A percentile compares a stretch with the other conserved stretches of the same genome.
These are phyloP conservation scores for Ophioninae sp. DNA, from an alignment of 2,888 invertebrate genomes.

Conservation along the genomic window DNA sequence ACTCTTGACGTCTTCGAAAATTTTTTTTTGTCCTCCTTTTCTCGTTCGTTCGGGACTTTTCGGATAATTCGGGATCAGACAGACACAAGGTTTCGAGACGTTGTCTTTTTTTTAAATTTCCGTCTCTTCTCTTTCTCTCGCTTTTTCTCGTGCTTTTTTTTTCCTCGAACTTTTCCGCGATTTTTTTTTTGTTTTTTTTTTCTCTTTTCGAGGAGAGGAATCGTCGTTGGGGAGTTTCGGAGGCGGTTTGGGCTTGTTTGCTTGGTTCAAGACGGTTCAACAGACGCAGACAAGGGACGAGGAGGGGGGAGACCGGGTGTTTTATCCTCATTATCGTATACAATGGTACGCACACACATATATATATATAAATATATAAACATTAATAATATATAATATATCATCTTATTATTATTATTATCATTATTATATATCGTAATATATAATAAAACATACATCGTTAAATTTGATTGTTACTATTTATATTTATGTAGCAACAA, in stretches of 20 bases:
- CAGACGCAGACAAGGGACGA: slow-evolving; percentile 81
- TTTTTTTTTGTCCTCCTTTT: slow-evolving; percentile 38
- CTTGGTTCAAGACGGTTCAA: slow-evolving; percentile 77
- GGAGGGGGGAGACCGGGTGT: slow-evolving; percentile 72
- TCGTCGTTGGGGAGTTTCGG: slow-evolving; percentile 49
- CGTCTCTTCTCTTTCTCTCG: no score
- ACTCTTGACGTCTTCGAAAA: neutral
- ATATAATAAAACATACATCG: no score
- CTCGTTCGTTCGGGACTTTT: slow-evolving; percentile 40
- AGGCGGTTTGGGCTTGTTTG: slow-evolving; percentile 67
- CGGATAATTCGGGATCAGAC: slow-evolving; percentile 65
- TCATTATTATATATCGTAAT: no score
- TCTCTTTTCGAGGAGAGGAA: slow-evolving; percentile 42
- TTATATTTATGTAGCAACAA: no score
- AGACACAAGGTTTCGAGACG: slow-evolving; percentile 67
- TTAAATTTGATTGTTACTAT: no score
- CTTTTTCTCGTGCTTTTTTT: no score
- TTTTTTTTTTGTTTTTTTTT: slow-evolving; percentile 18
- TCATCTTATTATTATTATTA: no score
- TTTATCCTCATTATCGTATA: slow-evolving; percentile 57
- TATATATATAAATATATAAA: no score
- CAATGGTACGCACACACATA: no score
- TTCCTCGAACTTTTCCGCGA: no score
- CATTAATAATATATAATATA: no score
- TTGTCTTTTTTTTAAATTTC: slow-evolving; percentile 14